These are phyloP conservation scores for Ophthalmolycus amberensis DNA, from an alignment of 2,113 vertebrate genomes.

Conservation along the genomic window DNA sequence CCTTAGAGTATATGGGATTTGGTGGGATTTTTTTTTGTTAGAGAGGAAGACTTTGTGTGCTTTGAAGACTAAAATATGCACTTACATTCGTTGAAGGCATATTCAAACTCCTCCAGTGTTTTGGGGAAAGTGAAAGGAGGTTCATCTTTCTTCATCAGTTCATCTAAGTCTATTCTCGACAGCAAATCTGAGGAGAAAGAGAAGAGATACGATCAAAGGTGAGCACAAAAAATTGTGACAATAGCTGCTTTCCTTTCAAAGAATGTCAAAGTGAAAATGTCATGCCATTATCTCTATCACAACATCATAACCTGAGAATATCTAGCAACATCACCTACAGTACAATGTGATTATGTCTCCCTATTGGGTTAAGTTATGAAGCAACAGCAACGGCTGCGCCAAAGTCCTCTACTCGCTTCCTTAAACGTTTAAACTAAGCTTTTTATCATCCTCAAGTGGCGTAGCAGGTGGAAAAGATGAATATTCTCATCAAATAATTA, in stretches of 20 bases:
- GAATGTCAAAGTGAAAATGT: background rate
- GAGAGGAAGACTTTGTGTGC: background rate
- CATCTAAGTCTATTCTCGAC: conserved; percentile 97
- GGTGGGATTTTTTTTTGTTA: background rate
- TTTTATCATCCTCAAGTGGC: conserved; percentile 20
- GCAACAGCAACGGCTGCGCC: background rate
- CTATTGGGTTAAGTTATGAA: background rate
- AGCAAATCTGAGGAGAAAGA: conserved; percentile 87
- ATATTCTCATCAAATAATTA: conserved; percentile 22
- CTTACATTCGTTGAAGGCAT: conserved; percentile 98
- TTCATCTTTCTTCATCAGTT: conserved; percentile 99
- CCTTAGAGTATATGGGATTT: background rate
- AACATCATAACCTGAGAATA: background rate
- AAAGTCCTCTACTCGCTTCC: background rate
- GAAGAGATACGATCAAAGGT: conserved; percentile 6
- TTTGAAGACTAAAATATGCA: conserved; percentile 32
- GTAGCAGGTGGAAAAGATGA: background rate
- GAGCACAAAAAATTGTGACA: background rate
- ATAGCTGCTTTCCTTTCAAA: background rate
- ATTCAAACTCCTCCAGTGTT: conserved; percentile 97
- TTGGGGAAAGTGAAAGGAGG: conserved; percentile 95
- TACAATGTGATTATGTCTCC: background rate
- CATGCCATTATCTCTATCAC: background rate
- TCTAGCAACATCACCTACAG: background rate
- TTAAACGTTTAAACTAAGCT: conserved; percentile 17